Evolutionary conservation across 2,113 vertebrate genomes (phyloP).

Genomic region (Paedocypris sp.): DNA sequence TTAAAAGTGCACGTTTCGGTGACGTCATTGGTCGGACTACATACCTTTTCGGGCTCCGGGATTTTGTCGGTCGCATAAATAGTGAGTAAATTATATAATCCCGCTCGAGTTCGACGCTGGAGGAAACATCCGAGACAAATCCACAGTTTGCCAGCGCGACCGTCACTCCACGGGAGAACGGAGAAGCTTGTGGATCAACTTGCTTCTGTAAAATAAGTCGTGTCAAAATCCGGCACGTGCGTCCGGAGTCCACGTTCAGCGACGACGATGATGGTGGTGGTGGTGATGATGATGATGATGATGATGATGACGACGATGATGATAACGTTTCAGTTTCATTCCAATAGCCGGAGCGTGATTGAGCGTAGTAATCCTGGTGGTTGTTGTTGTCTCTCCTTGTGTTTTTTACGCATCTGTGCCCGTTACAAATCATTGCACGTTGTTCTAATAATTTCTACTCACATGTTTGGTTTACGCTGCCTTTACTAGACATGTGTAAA

Average conservation of each 20-base stretch:
- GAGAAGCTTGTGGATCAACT: not conserved
- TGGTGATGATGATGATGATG: not conserved
- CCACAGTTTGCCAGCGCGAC: not conserved
- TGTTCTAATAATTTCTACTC: too few relatives aligned
- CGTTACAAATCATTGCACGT: too few relatives aligned
- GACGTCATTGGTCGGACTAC: not conserved
- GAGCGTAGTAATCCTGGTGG: not conserved
- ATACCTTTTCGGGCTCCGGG: not conserved
- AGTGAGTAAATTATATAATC: not conserved
- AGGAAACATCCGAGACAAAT: not conserved
- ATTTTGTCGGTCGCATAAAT: not conserved
- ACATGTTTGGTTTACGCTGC: not conserved
- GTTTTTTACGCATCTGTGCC: too few relatives aligned
- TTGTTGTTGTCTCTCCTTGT: not conserved
- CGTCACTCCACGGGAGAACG: not conserved
- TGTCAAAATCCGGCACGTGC: not conserved
- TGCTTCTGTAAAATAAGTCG: not conserved
- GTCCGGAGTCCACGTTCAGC: not conserved
- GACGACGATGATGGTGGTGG: not conserved
- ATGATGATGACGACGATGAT: not conserved
- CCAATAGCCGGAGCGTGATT: not conserved
- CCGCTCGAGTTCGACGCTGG: not conserved
- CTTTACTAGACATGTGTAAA: conserved; percentile 6
- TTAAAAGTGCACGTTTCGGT: not conserved
- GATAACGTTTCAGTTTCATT: conserved; percentile 6